Conservation (phyloP, 2,113 vertebrate genomes). For the Eulemur rufifrons region DNA sequence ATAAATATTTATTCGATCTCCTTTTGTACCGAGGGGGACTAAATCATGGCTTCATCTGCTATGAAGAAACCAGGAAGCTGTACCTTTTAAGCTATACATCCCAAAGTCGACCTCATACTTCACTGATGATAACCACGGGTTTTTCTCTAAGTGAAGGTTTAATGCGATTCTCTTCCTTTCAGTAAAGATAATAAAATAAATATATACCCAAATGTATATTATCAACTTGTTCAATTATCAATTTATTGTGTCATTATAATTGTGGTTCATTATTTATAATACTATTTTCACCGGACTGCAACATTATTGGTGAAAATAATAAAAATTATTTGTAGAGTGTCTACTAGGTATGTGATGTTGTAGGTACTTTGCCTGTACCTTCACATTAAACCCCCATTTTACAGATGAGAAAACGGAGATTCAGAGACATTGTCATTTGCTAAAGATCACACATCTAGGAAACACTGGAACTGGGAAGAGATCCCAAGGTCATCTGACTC, state of each 20-base stretch:
- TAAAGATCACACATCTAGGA: neutral
- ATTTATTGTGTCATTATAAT: neutral
- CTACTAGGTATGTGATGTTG: neutral
- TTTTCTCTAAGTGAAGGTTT: neutral
- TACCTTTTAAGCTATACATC: neutral
- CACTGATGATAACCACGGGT: neutral
- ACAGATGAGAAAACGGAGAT: neutral
- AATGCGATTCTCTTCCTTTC: neutral
- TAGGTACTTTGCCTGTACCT: neutral
- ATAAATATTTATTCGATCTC: neutral
- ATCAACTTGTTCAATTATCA: neutral
- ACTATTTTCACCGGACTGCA: neutral
- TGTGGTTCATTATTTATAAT: neutral
- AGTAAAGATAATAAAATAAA: neutral
- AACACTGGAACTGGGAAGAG: neutral
- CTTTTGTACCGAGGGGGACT: neutral
- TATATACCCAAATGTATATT: neutral
- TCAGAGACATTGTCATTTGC: neutral
- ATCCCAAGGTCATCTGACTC: neutral
- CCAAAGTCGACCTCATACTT: neutral
- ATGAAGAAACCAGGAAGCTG: neutral
- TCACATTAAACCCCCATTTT: neutral
- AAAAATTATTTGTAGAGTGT: neutral
- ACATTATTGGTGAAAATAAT: neutral
- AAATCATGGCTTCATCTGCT: neutral